These are phyloP conservation scores for Patella pellucida DNA, from an alignment of 2,888 invertebrate genomes.

Conservation along the genomic window DNA sequence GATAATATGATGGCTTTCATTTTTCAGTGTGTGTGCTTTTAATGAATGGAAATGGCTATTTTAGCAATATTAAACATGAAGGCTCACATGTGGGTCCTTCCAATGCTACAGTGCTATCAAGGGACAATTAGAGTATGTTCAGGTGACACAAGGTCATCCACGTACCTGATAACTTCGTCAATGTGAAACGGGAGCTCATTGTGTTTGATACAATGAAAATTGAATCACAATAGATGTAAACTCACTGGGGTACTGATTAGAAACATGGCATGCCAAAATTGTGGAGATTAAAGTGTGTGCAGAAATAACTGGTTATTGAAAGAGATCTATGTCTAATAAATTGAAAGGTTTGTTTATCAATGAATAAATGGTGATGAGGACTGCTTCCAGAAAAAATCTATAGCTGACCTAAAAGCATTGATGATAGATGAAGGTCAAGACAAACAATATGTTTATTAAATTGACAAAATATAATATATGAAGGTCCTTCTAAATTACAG, in stretches of 20 bases:
- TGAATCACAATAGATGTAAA: constrained; percentile 9
- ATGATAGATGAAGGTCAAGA: too few species aligned
- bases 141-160: constrained; percentile 5
- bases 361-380: too few species aligned
- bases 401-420: too few species aligned
- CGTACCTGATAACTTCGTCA: background rate
- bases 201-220: background rate
- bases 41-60: background rate
- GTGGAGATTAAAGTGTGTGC: too few species aligned
- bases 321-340: too few species aligned
- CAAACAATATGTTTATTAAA: too few species aligned
- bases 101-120: background rate
- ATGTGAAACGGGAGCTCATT: constrained; percentile 10
- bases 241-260: constrained; percentile 6
- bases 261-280: background rate
- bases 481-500: background rate
- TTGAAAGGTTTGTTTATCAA: too few species aligned
- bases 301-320: too few species aligned
- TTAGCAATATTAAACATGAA: constrained; percentile 5
- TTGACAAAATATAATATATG: background rate
- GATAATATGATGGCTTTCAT: too few species aligned
- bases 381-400: too few species aligned
- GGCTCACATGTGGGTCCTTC: background rate
- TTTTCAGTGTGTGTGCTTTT: background rate
- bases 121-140: constrained; percentile 8